Percentiles rank a stretch among this genome's conserved stretches.
Conservation (phyloP, 2,797 vertebrate genomes). For the Notolepis coatsorum region DNA sequence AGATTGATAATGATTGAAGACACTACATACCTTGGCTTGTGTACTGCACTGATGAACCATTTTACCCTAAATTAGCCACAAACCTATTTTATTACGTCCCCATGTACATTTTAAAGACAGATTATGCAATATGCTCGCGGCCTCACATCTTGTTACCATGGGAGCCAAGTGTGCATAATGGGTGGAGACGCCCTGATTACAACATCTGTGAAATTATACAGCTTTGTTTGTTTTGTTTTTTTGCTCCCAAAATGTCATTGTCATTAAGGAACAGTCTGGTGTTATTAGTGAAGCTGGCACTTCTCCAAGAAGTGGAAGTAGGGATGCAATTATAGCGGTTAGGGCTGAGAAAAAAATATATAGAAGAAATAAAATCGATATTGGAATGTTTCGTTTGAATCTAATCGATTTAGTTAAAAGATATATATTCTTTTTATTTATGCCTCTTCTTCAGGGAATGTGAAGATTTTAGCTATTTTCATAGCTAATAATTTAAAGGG, state of each 20-base stretch:
- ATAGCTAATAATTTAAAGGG: too few relatives aligned
- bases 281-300: neutral
- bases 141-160: slow-evolving; percentile 5
- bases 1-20: neutral
- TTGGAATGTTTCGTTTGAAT: too few relatives aligned
- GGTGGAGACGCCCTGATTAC: slow-evolving; percentile 1
- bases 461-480: too few relatives aligned
- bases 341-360: too few relatives aligned
- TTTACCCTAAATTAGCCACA: slow-evolving; percentile 7
- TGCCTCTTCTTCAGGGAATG: too few relatives aligned
- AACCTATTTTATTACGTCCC: neutral
- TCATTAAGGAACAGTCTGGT: neutral
- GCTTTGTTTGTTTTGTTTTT: neutral
- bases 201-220: slow-evolving; percentile 6
- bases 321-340: too few relatives aligned
- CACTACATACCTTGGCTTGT: neutral
- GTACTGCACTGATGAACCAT: neutral
- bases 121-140: neutral
- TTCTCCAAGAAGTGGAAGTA: neutral
- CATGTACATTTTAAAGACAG: neutral
- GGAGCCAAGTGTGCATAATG: neutral
- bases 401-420: too few relatives aligned
- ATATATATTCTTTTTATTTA: too few relatives aligned
- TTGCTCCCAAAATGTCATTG: neutral
- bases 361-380: too few relatives aligned